phyloP scores from a whole-genome alignment of 2,888 invertebrate species.

The Itoplectis maculator region DNA sequence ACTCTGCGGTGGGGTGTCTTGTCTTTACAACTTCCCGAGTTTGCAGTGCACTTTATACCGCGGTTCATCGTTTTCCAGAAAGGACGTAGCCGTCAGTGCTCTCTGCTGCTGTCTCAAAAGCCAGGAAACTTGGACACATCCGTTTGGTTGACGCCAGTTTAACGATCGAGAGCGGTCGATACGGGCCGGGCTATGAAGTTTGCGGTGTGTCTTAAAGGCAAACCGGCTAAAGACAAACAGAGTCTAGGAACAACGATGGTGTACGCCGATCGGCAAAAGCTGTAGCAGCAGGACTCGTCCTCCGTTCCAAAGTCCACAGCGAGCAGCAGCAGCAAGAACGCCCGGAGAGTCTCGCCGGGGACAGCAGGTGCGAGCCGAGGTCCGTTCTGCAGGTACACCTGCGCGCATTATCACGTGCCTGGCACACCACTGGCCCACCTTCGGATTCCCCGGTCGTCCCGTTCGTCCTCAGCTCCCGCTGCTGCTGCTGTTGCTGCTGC shows the following conservation, averaged over 20 bases:
- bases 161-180: conserved; percentile 1
- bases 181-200: conserved; percentile 4
- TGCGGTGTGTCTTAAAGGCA: not conserved
- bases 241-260: not conserved
- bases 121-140: not conserved
- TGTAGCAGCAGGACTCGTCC: conserved; percentile 3
- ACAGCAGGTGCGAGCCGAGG: conserved; percentile 58
- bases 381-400: conserved; percentile 47
- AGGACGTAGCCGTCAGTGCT: not conserved
- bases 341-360: conserved; percentile 22
- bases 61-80: not conserved
- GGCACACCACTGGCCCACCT: conserved; percentile 53
- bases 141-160: not conserved
- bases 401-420: conserved; percentile 64
- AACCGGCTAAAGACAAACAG: conserved; percentile 12
- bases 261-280: conserved; percentile 10
- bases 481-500: conserved; percentile 15
- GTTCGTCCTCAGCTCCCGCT: conserved; percentile 25
- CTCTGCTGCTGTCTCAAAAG: not conserved
- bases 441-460: conserved; percentile 27
- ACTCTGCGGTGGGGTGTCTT: not conserved
- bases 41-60: not conserved
- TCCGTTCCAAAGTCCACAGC: conserved; percentile 37
- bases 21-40: not conserved
- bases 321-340: conserved; percentile 41